Conservation (phyloP, 2,797 vertebrate species). For the Anniella stebbinsi region DNA sequence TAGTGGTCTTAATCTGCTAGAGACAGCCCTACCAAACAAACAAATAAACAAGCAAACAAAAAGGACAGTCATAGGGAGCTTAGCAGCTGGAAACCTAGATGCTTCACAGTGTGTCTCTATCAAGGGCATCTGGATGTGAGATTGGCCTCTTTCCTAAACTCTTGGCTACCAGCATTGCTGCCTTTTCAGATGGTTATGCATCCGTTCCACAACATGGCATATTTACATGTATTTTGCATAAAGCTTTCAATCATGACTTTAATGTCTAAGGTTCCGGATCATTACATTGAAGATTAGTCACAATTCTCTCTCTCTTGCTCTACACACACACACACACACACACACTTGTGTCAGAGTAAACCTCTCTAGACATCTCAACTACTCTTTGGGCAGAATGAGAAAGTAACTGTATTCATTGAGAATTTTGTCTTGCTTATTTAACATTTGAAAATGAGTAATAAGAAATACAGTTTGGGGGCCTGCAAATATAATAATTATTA, state of each 20-base stretch:
- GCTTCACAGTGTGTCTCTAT: slow-evolving; percentile 73
- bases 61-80: slow-evolving; percentile 52
- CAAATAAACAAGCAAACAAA: slow-evolving; percentile 29
- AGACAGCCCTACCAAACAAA: slow-evolving; percentile 55
- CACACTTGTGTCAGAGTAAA: not conserved
- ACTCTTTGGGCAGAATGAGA: slow-evolving; percentile 21
- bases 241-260: slow-evolving; percentile 65
- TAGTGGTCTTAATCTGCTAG: slow-evolving; percentile 62
- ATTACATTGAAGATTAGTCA: slow-evolving; percentile 47
- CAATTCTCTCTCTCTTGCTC: not conserved
- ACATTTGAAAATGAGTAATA: not conserved
- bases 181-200: slow-evolving; percentile 74
- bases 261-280: slow-evolving; percentile 42
- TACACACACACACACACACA: not conserved
- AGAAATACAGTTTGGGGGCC: not conserved
- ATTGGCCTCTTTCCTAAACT: slow-evolving; percentile 78
- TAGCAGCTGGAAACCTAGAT: slow-evolving; percentile 74
- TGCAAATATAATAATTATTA: too few species aligned
- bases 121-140: slow-evolving; percentile 78
- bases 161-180: slow-evolving; percentile 75
- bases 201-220: slow-evolving; percentile 67
- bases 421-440: not conserved
- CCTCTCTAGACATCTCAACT: not conserved
- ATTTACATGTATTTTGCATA: slow-evolving; percentile 78
- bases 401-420: not conserved